Conservation (phyloP, 2,113 vertebrate genomes). For the Aegithalos caudatus region DNA sequence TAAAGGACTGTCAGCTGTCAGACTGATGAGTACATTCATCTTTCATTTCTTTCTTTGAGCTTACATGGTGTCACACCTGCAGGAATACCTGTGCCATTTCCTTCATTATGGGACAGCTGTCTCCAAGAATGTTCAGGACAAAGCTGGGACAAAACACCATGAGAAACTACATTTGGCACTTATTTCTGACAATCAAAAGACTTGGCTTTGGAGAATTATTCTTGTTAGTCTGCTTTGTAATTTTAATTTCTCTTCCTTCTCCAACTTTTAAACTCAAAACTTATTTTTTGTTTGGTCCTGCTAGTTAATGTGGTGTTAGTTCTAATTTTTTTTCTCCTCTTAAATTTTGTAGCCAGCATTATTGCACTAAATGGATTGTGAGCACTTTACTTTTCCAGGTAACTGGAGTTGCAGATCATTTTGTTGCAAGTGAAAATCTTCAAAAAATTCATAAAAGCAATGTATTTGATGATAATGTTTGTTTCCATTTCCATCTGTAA, state of each 20-base stretch:
- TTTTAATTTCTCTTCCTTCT: neutral
- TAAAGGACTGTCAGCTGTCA: neutral
- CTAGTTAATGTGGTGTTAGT: neutral
- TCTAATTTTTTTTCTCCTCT: neutral
- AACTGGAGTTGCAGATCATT: neutral
- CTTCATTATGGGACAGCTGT: neutral
- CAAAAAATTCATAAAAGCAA: neutral
- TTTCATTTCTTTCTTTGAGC: neutral
- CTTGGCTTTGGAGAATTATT: neutral
- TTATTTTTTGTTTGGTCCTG: neutral
- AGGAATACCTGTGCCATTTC: neutral
- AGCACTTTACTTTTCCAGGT: neutral
- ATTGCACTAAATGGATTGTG: neutral
- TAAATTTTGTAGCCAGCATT: neutral
- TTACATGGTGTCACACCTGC: neutral
- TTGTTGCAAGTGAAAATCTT: neutral
- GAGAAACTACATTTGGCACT: neutral
- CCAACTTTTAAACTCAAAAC: neutral
- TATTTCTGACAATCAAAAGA: neutral
- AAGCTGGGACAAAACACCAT: neutral
- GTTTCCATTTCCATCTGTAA: slow-evolving; percentile 6
- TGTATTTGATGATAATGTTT: neutral
- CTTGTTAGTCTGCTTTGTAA: neutral
- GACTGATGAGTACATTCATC: neutral
- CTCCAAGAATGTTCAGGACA: neutral